Evolutionary conservation across 2,888 invertebrate species (phyloP), one percentile per base, ranked within the genome.

Genomic region (Volucella zonaria): DNA sequence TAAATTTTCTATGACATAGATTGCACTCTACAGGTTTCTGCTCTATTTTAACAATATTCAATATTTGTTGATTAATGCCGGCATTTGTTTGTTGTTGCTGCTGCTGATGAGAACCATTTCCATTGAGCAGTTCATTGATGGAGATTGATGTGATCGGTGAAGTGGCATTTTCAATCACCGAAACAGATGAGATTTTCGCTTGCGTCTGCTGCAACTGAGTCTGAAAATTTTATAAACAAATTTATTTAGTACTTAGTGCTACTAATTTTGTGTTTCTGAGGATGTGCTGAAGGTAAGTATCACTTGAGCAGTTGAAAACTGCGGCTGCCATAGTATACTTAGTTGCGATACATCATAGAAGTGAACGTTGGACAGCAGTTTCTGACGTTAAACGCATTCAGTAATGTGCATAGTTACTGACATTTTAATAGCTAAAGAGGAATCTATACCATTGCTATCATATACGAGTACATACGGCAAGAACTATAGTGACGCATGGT

Each of bases 1-100:
- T 99, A 93, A 99, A 99, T 91, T 97, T 96, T 88, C 98, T 94
- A 92, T 97, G 97, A 91, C 99, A 99, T 82, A 98, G 94, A 92
- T 97, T 97, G 93, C 99, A 99, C 92, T 97, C 97, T 80, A 98
- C 98, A 56, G 97, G 97, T 90, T 97, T 97, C 81, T 94, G 93
- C 88, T 96, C 96, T 52, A 93, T 92, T 88, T 94, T 92, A 15
- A 91, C 90, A 86, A 92, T 92, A 83, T 92, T 92, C 66, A 92
- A 89, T 78, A 91, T 88, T 86, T 92, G 90, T 76, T 90, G 90
- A 88, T 90, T 90, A 40, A 90, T 89, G 66, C 89, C 87, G 23
- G 88, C 87, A 45, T 88, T 89, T 80, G 92, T 87, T 88, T 90
- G 87, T 88, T 90, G 62, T 90, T 89, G 68, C 91, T 90, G 58